Conservation (phyloP, 2,888 invertebrate genomes). For the Schrankia costaestrigalis region DNA sequence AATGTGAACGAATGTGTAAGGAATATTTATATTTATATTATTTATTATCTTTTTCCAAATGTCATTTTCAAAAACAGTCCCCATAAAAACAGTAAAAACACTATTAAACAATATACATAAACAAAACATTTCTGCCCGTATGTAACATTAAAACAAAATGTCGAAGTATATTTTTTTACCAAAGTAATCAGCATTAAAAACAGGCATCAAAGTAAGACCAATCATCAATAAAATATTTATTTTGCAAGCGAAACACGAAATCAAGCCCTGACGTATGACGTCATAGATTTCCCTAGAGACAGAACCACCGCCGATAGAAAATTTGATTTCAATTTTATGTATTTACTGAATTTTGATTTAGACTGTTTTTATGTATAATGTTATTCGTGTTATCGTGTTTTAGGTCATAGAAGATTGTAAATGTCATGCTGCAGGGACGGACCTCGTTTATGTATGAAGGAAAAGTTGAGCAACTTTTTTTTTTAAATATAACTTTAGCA, state of each 20-base stretch:
- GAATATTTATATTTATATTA: no score
- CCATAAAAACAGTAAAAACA: no score
- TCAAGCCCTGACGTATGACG: slow-evolving; percentile 44
- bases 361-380: slow-evolving; percentile 15
- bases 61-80: no score
- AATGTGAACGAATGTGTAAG: no score
- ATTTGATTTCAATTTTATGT: slow-evolving; percentile 60
- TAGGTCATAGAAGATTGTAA: no score
- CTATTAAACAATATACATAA: no score
- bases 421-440: no score
- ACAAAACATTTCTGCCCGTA: background rate
- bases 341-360: slow-evolving; percentile 40
- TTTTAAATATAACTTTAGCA: no score
- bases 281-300: slow-evolving; percentile 60
- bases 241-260: slow-evolving; percentile 52
- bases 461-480: no score
- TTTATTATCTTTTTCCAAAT: no score
- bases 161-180: slow-evolving; percentile 6
- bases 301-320: slow-evolving; percentile 41
- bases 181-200: slow-evolving; percentile 48
- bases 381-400: no score
- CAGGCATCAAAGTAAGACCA: slow-evolving; percentile 42
- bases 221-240: slow-evolving; percentile 60
- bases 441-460: no score
- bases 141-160: background rate